Conservation (phyloP, 92 coral and sea anemone genomes). For the Parazoanthus swiftii region DNA sequence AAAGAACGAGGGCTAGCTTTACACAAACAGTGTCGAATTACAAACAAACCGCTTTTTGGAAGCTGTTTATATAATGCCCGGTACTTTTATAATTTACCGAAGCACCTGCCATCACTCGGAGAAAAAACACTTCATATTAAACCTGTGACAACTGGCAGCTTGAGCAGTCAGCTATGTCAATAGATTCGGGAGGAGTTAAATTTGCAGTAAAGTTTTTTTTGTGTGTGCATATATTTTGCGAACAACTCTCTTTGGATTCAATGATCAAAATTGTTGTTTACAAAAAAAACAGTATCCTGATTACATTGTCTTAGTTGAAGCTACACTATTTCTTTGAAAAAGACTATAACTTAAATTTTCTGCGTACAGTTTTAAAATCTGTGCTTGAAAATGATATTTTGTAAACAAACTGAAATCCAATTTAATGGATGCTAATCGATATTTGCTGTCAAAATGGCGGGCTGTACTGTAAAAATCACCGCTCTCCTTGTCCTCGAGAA, state of each 20-base stretch:
- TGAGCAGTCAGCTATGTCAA: slow-evolving; percentile 19
- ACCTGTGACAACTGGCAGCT: not conserved
- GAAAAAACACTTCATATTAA: slow-evolving; percentile 1
- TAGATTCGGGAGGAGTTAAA: not conserved
- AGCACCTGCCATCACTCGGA: not conserved
- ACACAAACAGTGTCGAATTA: not conserved
- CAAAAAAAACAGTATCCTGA: not conserved
- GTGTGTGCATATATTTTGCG: not conserved
- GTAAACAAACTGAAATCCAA: slow-evolving; percentile 15
- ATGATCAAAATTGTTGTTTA: not conserved
- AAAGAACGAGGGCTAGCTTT: not conserved
- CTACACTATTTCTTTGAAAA: not conserved
- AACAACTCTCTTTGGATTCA: slow-evolving; percentile 1
- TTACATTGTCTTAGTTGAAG: not conserved
- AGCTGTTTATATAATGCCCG: slow-evolving; percentile 18
- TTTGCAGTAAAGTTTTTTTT: not conserved
- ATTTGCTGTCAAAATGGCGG: not conserved
- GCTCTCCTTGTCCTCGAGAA: not conserved
- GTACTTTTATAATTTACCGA: slow-evolving; percentile 10
- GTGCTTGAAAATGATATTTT: slow-evolving; percentile 1
- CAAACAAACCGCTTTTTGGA: not conserved
- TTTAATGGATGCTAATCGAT: not conserved
- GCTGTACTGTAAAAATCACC: not conserved
- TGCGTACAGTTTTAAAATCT: not conserved
- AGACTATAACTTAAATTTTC: not conserved